These are phyloP conservation scores for Grantiella picta DNA, from an alignment of 2,113 vertebrate species.

Conservation along the genomic window DNA sequence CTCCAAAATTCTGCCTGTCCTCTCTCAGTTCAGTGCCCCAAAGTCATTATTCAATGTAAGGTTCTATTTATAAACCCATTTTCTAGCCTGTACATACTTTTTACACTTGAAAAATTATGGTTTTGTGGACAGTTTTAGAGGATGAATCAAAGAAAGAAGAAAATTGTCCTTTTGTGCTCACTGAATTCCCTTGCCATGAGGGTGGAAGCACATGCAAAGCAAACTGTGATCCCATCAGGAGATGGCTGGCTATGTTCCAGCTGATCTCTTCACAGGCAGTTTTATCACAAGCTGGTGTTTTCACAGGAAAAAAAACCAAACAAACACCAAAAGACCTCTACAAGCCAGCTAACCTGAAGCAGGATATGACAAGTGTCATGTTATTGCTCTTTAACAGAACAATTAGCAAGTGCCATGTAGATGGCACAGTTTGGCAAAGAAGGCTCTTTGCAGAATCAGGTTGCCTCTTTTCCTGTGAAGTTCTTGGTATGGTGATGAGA, in stretches of 20 bases:
- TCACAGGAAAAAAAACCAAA: not conserved
- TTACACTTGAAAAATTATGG: conserved; percentile 46
- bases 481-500: not conserved
- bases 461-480: not conserved
- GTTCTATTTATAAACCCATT: conserved; percentile 58
- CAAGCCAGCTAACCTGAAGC: conserved; percentile 17
- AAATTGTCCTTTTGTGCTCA: conserved; percentile 51
- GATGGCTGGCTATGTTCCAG: not conserved
- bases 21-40: conserved; percentile 43
- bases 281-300: conserved; percentile 55
- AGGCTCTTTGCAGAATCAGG: not conserved
- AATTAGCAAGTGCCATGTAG: not conserved
- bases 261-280: not conserved
- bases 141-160: conserved; percentile 9
- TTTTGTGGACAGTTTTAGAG: conserved; percentile 46
- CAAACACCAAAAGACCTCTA: not conserved
- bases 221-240: conserved; percentile 18
- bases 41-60: conserved; percentile 50
- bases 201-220: not conserved
- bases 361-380: not conserved
- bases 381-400: not conserved
- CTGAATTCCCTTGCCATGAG: not conserved
- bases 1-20: conserved; percentile 29
- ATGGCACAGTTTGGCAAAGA: not conserved
- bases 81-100: conserved; percentile 13